These are phyloP conservation scores for Nemotelus pantherinus DNA, from an alignment of 2,888 invertebrate genomes.

Conservation along the genomic window DNA sequence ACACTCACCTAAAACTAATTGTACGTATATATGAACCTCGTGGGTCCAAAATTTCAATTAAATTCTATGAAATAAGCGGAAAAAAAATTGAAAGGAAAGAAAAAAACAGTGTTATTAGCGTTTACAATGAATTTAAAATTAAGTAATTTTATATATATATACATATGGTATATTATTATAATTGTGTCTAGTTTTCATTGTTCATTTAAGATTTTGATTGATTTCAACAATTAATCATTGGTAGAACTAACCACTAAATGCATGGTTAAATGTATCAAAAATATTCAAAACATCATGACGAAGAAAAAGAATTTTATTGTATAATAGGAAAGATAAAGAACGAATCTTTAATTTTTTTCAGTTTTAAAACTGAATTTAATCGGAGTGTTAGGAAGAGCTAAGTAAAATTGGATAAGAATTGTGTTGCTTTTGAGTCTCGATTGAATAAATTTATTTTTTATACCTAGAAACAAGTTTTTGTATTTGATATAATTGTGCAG, in stretches of 20 bases:
- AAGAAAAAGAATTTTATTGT: background rate
- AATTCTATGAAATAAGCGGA: background rate
- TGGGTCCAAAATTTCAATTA: background rate
- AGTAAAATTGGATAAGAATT: background rate
- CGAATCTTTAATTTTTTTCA: too few relatives aligned
- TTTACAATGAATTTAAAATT: slow-evolving; percentile 27
- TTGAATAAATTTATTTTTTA: background rate
- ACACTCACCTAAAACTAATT: too few relatives aligned
- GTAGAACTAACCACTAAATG: too few relatives aligned
- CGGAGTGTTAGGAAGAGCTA: too few relatives aligned
- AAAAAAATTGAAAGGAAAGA: background rate
- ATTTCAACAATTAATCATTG: background rate
- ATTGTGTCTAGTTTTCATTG: slow-evolving; percentile 4
- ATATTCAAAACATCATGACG: too few relatives aligned
- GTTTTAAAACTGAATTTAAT: too few relatives aligned
- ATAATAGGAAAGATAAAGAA: background rate
- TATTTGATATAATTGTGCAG: too few relatives aligned
- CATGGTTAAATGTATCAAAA: too few relatives aligned
- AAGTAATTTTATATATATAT: background rate
- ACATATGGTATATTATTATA: too few relatives aligned
- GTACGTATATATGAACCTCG: slow-evolving; percentile 6
- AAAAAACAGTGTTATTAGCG: slow-evolving; percentile 34
- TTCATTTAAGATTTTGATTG: slow-evolving; percentile 28
- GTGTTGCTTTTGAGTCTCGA: slow-evolving; percentile 20
- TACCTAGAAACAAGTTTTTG: slow-evolving; percentile 1